Evolutionary conservation across 2,113 vertebrate genomes (phyloP).

Genomic region (Elgaria multicarinata): DNA sequence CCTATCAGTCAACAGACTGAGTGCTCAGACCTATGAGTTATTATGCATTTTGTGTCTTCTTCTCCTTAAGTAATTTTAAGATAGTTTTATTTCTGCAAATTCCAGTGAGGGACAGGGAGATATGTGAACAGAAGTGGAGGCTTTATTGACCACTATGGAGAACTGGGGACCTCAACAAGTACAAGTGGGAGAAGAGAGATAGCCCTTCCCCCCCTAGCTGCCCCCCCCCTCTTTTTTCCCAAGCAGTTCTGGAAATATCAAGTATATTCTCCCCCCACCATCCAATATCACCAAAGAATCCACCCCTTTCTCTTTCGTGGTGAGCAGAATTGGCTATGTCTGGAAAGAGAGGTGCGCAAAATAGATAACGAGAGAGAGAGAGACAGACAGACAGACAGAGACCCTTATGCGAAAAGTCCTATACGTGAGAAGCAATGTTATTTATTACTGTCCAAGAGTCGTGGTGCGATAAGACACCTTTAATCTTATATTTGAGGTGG

Average conservation of each 20-base stretch:
- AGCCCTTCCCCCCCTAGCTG: too few relatives aligned
- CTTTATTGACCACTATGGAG: neutral
- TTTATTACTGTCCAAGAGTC: slow-evolving; percentile 45
- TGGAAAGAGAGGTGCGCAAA: neutral
- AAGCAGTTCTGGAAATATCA: neutral
- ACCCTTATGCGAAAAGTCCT: slow-evolving; percentile 58
- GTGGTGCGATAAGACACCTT: slow-evolving; percentile 46
- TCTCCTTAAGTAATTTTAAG: neutral
- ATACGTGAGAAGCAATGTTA: slow-evolving; percentile 54
- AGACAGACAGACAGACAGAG: neutral
- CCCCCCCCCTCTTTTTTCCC: neutral
- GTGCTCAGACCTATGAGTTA: too few relatives aligned
- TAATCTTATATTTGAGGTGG: slow-evolving; percentile 46
- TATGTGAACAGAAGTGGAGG: neutral
- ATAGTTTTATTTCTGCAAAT: neutral
- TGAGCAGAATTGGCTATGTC: neutral
- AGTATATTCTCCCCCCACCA: neutral
- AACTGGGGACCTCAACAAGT: neutral
- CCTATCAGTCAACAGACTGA: too few relatives aligned
- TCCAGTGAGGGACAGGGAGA: neutral
- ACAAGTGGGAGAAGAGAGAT: too few relatives aligned
- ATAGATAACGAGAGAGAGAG: too few relatives aligned
- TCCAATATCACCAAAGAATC: neutral
- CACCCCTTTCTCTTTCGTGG: neutral
- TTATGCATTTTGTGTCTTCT: neutral